Conservation (phyloP, 2,888 invertebrate species). For the Erebia epiphron region DNA sequence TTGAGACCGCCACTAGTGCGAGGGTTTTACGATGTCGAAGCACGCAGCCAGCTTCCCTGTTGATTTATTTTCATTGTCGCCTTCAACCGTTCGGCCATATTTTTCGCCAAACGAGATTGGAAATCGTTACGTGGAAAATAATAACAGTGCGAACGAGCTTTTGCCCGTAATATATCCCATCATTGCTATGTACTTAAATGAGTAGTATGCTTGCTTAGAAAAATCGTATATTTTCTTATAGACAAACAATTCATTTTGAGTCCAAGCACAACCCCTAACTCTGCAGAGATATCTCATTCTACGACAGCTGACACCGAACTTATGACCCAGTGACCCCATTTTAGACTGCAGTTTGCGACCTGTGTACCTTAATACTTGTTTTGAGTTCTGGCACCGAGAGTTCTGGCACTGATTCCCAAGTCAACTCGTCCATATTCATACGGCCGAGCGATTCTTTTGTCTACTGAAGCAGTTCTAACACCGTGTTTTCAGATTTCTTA, state of each 20-base stretch:
- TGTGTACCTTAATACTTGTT: constrained; percentile 71
- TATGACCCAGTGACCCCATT: constrained; percentile 77
- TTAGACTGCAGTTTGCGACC: constrained; percentile 70
- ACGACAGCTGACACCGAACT: constrained; percentile 67
- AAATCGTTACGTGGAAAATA: constrained; percentile 48
- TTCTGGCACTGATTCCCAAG: constrained; percentile 46
- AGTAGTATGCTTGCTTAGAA: not conserved
- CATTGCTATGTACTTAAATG: not conserved
- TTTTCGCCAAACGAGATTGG: constrained; percentile 54
- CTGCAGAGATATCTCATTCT: constrained; percentile 78
- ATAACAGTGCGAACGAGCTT: constrained; percentile 19
- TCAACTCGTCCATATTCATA: constrained; percentile 67
- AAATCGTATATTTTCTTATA: constrained; percentile 45
- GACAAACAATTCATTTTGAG: constrained; percentile 47
- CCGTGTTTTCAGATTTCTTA: constrained; percentile 25
- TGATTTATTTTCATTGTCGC: constrained; percentile 69
- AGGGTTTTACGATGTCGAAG: constrained; percentile 63
- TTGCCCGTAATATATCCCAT: not conserved
- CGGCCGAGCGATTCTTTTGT: constrained; percentile 39
- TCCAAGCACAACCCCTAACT: constrained; percentile 62
- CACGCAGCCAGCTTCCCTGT: constrained; percentile 50
- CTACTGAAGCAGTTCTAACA: constrained; percentile 23
- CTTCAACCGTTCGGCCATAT: constrained; percentile 57
- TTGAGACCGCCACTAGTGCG: constrained; percentile 48
- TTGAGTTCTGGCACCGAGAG: constrained; percentile 70